Evolutionary conservation across 2,113 vertebrate species (phyloP), one percentile per base, ranked within the genome.

Genomic region (Ceratotherium simum): DNA sequence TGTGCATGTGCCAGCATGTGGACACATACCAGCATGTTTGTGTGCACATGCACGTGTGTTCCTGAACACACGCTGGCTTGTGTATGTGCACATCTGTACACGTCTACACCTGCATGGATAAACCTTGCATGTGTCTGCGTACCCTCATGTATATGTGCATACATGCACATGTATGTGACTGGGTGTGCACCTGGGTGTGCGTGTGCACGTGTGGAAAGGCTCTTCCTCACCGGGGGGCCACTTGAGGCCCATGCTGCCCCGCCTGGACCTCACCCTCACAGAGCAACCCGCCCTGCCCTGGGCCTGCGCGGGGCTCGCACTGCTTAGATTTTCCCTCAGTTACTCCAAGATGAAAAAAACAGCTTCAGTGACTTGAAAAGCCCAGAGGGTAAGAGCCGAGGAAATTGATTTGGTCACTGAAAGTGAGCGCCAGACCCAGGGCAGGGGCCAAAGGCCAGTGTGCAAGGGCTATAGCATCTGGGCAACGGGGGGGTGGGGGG

Each of bases 241-340:
- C 39, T 20, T 0, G 0, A 39, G 42, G 69, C n/a, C 39, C 33
- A 62, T 42, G 10, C 17, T 31, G 6, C 27, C 72, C 81, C 78
- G 81, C 25, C 21, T 8, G 21, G 27, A 17, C 20, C 25, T 14
- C 75, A 39, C 70, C 39, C 4, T 58, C 60, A 72, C 29, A n/a
- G 1, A 25, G 2, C 9, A n/a, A 31, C 13, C 27, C 21, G 46
- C 85, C 46, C 51, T 29, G 10, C 25, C 25, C 0, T 3, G 33
- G 6, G 25, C 51, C 46, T 25, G 14, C 20, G 4, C 27, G 6
- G 3, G 12, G 46, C 39, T 13, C 39, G 51, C 17, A 14, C 31
- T 5, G 13, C 39, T 84, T 7, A 29, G 20, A 14, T 36, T 54
- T n/a, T 21, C 64, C 51, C 39, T 84, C 3, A 62, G 27, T n/a